Evolutionary conservation across 2,113 vertebrate species (phyloP).

Genomic region (Emydura subglobosa): DNA sequence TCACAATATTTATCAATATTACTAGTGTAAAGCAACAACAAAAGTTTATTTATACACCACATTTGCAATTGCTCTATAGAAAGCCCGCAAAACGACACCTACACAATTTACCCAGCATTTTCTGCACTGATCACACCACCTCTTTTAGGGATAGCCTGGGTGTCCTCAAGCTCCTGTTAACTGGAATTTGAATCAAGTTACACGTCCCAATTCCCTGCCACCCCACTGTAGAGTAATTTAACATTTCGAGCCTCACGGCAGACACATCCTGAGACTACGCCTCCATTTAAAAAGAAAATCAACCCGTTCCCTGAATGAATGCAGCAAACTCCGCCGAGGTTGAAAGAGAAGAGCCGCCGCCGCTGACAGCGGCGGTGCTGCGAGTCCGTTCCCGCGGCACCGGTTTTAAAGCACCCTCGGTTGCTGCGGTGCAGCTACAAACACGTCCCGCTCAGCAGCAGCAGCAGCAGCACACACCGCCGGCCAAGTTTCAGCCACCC

Average conservation of each 20-base stretch:
- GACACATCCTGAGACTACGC: neutral
- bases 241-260: neutral
- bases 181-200: neutral
- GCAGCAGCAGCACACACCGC: too few species aligned
- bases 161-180: neutral
- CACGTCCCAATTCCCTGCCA: neutral
- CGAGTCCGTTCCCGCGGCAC: neutral
- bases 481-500: neutral
- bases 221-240: neutral
- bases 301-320: too few species aligned
- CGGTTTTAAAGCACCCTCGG: neutral
- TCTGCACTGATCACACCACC: neutral
- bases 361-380: too few species aligned
- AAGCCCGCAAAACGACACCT: neutral
- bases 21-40: neutral
- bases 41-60: neutral
- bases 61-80: neutral
- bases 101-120: neutral
- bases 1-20: neutral
- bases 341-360: neutral
- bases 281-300: neutral
- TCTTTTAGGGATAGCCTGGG: neutral
- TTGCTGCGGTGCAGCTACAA: neutral
- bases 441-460: neutral
- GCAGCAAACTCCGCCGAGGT: neutral